phyloP scores from a whole-genome alignment of 2,888 invertebrate species.

The Xestoiulus laeticollis region DNA sequence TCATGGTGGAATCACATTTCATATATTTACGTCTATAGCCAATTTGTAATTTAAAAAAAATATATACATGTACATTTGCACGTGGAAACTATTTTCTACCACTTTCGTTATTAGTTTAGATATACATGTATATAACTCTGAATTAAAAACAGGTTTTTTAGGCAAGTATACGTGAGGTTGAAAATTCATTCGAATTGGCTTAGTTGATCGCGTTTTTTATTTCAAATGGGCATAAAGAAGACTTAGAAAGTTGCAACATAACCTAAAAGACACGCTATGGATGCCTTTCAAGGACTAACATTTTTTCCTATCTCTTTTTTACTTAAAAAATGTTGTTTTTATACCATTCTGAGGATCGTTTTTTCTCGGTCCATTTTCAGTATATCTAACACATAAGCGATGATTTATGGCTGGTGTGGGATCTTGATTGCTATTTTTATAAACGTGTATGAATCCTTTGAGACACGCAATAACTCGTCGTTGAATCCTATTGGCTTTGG shows the following conservation, averaged over 20 bases:
- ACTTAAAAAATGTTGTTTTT: background rate
- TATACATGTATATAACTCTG: background rate
- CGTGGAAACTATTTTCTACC: background rate
- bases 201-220: background rate
- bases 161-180: background rate
- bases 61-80: background rate
- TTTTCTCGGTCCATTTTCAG: constrained; percentile 24
- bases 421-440: constrained; percentile 40
- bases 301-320: background rate
- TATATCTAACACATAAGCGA: constrained; percentile 30
- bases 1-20: background rate
- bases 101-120: background rate
- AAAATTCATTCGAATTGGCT: background rate
- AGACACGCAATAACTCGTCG: background rate
- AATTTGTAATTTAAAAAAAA: too few relatives aligned
- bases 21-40: too few relatives aligned
- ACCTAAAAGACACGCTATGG: background rate
- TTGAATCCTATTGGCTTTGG: background rate
- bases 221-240: background rate
- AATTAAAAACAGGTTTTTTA: background rate
- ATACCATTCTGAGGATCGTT: constrained; percentile 10
- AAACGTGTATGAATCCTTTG: constrained; percentile 17
- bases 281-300: background rate
- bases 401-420: constrained; percentile 31
- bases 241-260: background rate